phyloP scores from a whole-genome alignment of 2,113 vertebrate genomes.

The Uria aalge region DNA sequence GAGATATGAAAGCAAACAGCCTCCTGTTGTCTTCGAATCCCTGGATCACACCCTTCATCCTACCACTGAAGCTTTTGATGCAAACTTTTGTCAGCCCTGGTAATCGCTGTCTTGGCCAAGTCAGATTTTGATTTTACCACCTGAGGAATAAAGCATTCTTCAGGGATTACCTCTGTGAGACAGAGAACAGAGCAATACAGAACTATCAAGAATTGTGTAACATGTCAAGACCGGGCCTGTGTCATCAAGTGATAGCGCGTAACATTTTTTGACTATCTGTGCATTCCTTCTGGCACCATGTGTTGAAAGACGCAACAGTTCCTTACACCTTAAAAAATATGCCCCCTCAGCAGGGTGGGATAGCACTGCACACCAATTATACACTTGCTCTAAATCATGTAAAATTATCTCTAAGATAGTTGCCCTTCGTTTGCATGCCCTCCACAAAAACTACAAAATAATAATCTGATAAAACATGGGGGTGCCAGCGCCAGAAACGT shows the following conservation, averaged over 20 bases:
- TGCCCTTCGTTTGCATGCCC: background rate
- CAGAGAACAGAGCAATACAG: background rate
- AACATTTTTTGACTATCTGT: background rate
- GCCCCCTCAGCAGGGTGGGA: background rate
- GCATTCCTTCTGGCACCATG: background rate
- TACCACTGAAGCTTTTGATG: background rate
- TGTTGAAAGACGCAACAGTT: background rate
- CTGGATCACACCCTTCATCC: background rate
- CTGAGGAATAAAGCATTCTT: background rate
- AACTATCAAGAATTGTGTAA: background rate
- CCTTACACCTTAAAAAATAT: background rate
- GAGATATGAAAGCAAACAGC: background rate
- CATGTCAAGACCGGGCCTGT: background rate
- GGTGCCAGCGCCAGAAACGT: background rate
- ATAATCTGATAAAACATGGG: background rate
- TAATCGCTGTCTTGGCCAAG: background rate
- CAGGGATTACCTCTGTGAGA: background rate
- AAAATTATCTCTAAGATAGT: background rate
- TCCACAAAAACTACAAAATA: background rate
- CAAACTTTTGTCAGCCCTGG: background rate
- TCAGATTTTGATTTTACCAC: background rate
- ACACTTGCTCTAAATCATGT: background rate
- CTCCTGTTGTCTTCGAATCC: background rate
- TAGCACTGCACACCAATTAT: background rate
- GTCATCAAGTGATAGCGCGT: background rate